Conservation (phyloP, 2,888 invertebrate genomes). For the Trachelus tabidus region DNA sequence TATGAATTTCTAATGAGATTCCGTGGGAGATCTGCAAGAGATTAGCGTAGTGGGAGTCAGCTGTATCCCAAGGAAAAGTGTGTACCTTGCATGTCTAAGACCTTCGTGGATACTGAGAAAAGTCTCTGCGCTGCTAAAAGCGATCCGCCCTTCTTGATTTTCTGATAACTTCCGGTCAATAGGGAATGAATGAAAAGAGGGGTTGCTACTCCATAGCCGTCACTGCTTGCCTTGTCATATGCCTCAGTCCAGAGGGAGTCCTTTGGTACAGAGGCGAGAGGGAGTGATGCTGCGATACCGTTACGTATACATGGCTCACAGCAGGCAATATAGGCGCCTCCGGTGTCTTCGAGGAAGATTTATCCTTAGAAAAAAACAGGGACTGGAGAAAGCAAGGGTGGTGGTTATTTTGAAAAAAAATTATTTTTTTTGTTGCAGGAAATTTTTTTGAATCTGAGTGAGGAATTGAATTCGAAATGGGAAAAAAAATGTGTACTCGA, state of each 20-base stretch:
- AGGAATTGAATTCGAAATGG: neutral
- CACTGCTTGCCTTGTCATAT: neutral
- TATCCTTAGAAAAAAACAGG: neutral
- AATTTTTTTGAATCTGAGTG: neutral
- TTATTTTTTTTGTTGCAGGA: neutral
- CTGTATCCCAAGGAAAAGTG: constrained; percentile 48
- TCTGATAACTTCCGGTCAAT: neutral
- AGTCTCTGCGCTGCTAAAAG: constrained; percentile 6
- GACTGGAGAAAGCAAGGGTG: neutral
- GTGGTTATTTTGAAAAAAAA: neutral
- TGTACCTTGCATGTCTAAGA: constrained; percentile 57
- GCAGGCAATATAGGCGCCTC: neutral
- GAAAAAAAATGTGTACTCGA: neutral
- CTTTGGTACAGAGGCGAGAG: neutral
- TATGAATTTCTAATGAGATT: constrained; percentile 67
- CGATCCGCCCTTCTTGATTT: neutral
- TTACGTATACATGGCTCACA: neutral
- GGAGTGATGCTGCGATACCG: constrained; percentile 9
- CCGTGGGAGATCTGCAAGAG: constrained; percentile 64
- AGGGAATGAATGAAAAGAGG: neutral
- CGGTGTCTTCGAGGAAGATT: neutral
- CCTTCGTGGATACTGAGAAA: constrained; percentile 33
- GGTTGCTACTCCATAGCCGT: neutral
- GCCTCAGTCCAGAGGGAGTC: neutral
- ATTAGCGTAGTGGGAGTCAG: constrained; percentile 53